Percentiles rank a stretch among this genome's conserved stretches.
Conservation (phyloP, 2,797 vertebrate genomes). For the Liasis olivaceus region DNA sequence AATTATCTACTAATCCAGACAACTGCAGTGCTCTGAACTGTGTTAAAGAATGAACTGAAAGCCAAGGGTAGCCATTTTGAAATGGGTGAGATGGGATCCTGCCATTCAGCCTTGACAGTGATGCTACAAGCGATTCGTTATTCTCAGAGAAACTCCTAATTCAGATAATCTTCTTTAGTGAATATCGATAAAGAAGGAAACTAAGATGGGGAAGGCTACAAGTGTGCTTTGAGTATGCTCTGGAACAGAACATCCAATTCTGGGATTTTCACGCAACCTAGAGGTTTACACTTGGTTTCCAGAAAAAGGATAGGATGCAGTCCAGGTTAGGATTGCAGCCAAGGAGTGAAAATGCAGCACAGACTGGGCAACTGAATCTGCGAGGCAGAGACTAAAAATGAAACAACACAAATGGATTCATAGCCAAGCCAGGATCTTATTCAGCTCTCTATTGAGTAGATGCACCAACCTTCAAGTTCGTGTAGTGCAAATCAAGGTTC, state of each 20-base stretch:
- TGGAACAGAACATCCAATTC: neutral
- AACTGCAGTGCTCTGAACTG: neutral
- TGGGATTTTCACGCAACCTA: neutral
- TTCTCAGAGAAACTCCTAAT: neutral
- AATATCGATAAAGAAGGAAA: neutral
- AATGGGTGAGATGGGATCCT: neutral
- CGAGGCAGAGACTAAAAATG: neutral
- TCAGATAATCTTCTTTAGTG: neutral
- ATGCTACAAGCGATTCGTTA: neutral
- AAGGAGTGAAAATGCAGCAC: neutral
- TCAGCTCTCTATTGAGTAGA: neutral
- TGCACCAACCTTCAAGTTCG: slow-evolving; percentile 84
- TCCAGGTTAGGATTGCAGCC: neutral
- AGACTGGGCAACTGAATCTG: neutral
- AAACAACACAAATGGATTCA: neutral
- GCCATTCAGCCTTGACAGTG: neutral
- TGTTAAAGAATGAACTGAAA: neutral
- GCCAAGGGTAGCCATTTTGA: neutral
- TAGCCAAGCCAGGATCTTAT: neutral
- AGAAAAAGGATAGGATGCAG: neutral
- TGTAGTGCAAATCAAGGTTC: slow-evolving; percentile 79
- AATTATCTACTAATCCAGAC: neutral
- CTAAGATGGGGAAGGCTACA: no score
- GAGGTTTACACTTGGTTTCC: neutral
- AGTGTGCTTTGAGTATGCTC: neutral